These are phyloP conservation scores for Xanthostigma xanthostigma DNA, from an alignment of 2,888 invertebrate genomes.

Conservation along the genomic window DNA sequence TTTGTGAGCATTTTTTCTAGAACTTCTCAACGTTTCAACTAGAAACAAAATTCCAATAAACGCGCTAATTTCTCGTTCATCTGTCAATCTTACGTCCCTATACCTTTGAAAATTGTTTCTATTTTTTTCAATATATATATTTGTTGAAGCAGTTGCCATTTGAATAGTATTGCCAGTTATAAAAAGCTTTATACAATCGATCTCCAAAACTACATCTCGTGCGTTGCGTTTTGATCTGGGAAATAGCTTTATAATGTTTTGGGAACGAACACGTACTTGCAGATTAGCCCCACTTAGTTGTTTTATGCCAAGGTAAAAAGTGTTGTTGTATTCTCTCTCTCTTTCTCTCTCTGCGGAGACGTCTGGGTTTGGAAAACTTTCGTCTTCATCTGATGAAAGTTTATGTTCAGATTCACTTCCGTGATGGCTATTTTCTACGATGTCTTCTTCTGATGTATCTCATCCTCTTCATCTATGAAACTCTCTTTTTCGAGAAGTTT, in stretches of 20 bases:
- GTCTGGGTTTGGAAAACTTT: neutral
- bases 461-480: slow-evolving; percentile 6
- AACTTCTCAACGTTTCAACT: slow-evolving; percentile 1
- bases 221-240: no score
- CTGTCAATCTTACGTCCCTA: neutral
- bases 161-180: neutral
- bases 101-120: neutral
- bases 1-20: neutral
- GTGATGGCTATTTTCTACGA: neutral
- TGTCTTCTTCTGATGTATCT: slow-evolving; percentile 2
- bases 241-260: no score
- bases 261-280: no score
- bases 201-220: neutral
- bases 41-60: slow-evolving; percentile 3
- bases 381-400: neutral
- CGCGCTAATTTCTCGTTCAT: slow-evolving; percentile 5
- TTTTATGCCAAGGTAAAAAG: neutral
- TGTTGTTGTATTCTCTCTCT: neutral
- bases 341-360: no score
- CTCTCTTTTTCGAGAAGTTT: slow-evolving; percentile 7
- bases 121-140: neutral
- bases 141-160: neutral
- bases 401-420: neutral
- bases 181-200: neutral
- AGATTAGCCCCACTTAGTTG: no score